Evolutionary conservation across 2,113 vertebrate genomes (phyloP).

Genomic region (Neotoma lepida): DNA sequence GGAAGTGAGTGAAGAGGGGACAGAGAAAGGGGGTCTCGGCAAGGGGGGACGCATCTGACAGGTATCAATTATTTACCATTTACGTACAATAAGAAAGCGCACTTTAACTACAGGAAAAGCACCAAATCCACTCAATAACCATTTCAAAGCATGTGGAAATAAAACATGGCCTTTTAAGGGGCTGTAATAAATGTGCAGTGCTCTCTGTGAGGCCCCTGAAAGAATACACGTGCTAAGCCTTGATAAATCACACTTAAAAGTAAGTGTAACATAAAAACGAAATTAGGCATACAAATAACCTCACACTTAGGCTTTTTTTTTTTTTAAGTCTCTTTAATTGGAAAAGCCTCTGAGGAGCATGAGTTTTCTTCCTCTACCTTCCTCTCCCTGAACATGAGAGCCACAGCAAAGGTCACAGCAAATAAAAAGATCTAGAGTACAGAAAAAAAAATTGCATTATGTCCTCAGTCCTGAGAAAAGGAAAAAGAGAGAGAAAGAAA

Average conservation of each 20-base stretch:
- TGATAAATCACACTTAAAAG: constrained; percentile 88
- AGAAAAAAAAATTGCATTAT: background rate
- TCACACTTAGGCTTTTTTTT: constrained; percentile 85
- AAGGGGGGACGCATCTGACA: constrained; percentile 85
- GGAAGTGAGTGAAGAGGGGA: constrained; percentile 68
- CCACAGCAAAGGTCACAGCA: constrained; percentile 67
- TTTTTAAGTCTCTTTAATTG: constrained; percentile 86
- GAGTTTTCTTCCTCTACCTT: constrained; percentile 74
- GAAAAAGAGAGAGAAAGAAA: background rate
- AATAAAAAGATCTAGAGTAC: constrained; percentile 60
- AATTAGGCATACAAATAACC: constrained; percentile 89
- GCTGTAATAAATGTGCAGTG: constrained; percentile 83
- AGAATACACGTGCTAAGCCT: constrained; percentile 87
- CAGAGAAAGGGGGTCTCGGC: constrained; percentile 58
- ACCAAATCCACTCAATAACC: constrained; percentile 85
- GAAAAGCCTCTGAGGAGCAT: constrained; percentile 79
- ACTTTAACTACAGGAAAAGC: constrained; percentile 85
- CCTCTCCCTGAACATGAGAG: constrained; percentile 73
- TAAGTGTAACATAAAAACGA: constrained; percentile 87
- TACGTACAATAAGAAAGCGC: constrained; percentile 86
- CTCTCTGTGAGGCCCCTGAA: constrained; percentile 84
- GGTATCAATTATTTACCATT: constrained; percentile 91
- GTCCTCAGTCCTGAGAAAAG: background rate
- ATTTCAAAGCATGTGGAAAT: constrained; percentile 88
- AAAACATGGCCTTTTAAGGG: constrained; percentile 85